Base-by-base conservation (phyloP, 2,113 vertebrate genomes). In the Cervus canadensis region DNA sequence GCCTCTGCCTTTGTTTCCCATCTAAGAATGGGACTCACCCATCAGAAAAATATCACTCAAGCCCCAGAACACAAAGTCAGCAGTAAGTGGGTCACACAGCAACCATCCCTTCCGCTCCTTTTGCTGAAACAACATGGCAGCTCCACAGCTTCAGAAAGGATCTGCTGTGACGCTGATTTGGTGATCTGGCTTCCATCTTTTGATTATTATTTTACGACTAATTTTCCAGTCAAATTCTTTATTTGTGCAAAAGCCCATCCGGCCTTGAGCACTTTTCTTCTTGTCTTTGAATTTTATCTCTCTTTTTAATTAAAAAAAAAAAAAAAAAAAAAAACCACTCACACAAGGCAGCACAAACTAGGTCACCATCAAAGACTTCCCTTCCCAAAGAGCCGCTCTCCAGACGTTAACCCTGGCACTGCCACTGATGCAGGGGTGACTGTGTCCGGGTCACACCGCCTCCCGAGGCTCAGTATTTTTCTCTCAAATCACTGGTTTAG, bases 241-340 rank as follows among this genome's bases (percentile, higher is more conserved):
- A 98, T 98, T 98, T 98, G 97, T 96, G 85, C 94, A 98, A 98
- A 97, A 97, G 81, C 84, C 97, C 97, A 95, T 94, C 91, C 98
- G 98, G 98, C 98, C 98, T 98, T 95, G 59, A 98, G 98, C 97
- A 96, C 60, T 97, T 98, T 98, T 98, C 96, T 98, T 95, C 98
- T 98, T 98, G 98, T 98, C 98, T 99, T 98, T 98, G 93, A 98
- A 98, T 99, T 98, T 98, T 97, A 99, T 98, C 99, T 98, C 97
- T 87, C 95, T 98, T 98, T 97, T 97, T 97, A 98, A 98, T 97
- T 79, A 97, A 98, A 96, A 98, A 76, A 54, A 83, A 97, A 98
- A 96, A 98, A 96, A 98, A 76, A 54, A 93, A 82, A 57, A 95
- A 21, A 33, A n/a, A 19, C 48, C 57, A 92, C 48, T 93, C 83